Evolutionary conservation across 2,888 invertebrate genomes (phyloP), one percentile per base, ranked within the genome.

Genomic region (Merodon equestris): DNA sequence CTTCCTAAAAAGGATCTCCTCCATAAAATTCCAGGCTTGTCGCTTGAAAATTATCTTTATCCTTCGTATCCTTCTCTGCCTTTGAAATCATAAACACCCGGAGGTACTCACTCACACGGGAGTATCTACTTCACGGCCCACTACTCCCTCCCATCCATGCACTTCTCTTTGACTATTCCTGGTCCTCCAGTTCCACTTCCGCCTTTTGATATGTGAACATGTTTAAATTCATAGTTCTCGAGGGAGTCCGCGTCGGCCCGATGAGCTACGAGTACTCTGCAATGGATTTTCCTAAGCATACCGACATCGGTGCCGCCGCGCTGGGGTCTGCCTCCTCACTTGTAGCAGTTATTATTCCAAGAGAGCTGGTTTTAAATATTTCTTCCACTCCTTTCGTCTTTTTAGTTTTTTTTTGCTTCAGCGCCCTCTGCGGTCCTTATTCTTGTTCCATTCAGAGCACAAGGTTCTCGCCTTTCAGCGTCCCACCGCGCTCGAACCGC

Each of bases 291-390:
- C 50, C 44, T 61, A 50, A 38, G 42, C 19, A 9, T 64, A 17
- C 15, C 44, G 54, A 27, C 7, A 27, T n/a, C n/a, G n/a, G n/a
- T n/a, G n/a, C n/a, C n/a, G 54, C 34, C 50, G 38, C 42, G 4
- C 36, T 38, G 60, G 45, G 13, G 40, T 1, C 40, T 40, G n/a
- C 47, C 54, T 18, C 54, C 61, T 48, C 27, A n/a, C 58, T 45
- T 45, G 60, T 45, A 54, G 47, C 58, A 61, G 56, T 72, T 72
- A 67, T 72, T 77, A 77, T 77, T 61, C 67, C 51, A 36, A 72
- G 61, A 72, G 72, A 67, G 67, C 61, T 77, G 67, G 63, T 67
- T 72, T 77, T 57, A 77, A 67, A 77, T 72, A 72, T 77, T 66
- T 67, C 42, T 40, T 61, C 38, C 36, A 13, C 10, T 34, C 53